Conservation (phyloP, 2,113 vertebrate genomes). For the Sinocyclocheilus anophthalmus region DNA sequence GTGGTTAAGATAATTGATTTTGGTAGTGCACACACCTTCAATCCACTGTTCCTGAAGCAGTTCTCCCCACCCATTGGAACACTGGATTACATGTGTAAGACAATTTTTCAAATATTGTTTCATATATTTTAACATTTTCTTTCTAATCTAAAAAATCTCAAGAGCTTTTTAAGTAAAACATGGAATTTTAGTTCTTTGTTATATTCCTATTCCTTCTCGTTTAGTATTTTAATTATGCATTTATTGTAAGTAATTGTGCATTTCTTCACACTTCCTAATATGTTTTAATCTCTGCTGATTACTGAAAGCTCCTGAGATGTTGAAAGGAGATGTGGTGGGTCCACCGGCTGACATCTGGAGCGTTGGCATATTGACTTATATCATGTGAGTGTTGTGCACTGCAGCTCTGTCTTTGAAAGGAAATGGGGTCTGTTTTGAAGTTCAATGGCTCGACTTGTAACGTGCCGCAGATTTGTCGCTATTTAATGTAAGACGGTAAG, state of each 20-base stretch:
- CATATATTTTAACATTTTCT: not conserved
- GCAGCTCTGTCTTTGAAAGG: not conserved
- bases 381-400: conserved; percentile 86
- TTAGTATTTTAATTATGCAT: not conserved
- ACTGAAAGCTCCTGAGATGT: conserved; percentile 90
- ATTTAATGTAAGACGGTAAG: no score
- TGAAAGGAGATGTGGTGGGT: conserved; percentile 94
- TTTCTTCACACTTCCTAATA: conserved; percentile 40
- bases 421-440: not conserved
- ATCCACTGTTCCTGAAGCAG: conserved; percentile 88
- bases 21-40: conserved; percentile 91
- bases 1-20: conserved; percentile 96
- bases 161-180: no score
- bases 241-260: conserved; percentile 2
- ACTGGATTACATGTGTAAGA: conserved; percentile 95
- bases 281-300: conserved; percentile 36
- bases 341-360: conserved; percentile 97
- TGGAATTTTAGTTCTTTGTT: no score
- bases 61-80: conserved; percentile 88
- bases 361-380: conserved; percentile 86
- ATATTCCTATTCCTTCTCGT: not conserved
- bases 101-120: not conserved
- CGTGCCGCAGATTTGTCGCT: no score
- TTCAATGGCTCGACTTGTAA: no score
- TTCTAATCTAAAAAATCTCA: no score